Percentiles rank a stretch among this genome's conserved stretches.
phyloP scores from a whole-genome alignment of 2,113 vertebrate genomes.

The Pterocles orientalis region DNA sequence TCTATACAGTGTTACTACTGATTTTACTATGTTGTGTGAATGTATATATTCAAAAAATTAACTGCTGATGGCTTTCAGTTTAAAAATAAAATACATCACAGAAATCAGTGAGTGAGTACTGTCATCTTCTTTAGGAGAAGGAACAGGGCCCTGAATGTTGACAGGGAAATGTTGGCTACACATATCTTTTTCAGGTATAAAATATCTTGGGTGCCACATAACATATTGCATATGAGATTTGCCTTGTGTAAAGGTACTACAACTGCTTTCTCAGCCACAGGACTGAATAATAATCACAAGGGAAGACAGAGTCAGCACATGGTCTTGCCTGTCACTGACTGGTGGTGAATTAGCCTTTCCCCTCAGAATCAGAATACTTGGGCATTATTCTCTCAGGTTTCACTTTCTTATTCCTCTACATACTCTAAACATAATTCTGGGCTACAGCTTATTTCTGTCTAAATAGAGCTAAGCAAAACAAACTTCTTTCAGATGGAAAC shows the following conservation, averaged over 20 bases:
- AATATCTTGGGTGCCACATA: background rate
- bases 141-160: background rate
- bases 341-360: background rate
- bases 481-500: background rate
- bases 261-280: background rate
- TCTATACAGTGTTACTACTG: rapidly evolving
- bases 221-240: background rate
- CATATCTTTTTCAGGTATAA: background rate
- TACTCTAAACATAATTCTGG: conserved; percentile 2
- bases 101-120: background rate
- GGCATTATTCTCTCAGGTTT: background rate
- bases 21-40: background rate
- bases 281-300: background rate
- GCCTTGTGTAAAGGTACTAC: background rate
- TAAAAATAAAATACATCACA: background rate
- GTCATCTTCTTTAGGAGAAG: background rate
- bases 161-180: background rate
- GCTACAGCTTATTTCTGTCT: background rate
- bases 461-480: background rate
- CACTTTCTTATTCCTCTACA: background rate
- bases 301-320: background rate
- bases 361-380: background rate
- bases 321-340: background rate
- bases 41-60: background rate
- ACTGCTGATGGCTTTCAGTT: background rate